Base-by-base conservation (phyloP, 2,797 vertebrate genomes). In the Peromyscus aztecus region DNA sequence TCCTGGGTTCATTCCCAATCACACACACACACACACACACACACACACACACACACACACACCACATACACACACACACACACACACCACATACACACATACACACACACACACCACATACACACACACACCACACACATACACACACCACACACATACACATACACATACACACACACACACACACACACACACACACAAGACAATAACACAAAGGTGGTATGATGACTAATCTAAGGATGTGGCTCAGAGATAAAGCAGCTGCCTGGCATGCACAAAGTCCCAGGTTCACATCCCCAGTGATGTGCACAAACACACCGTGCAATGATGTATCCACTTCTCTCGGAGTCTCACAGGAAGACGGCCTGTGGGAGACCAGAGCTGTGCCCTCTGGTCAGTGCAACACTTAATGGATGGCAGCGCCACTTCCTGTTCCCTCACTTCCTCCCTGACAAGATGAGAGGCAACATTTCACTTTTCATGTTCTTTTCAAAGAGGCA, bases 401-500 rank as follows among this genome's bases (percentile, higher is more conserved):
- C 34, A 37, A 9, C n/a, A 2, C 87, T 85, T 95, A 52, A 23
- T 73, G 57, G 52, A 73, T 1, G 2, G 14, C 17, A 29, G 0
- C 49, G 92, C 55, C n/a, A 40, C 40, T 69, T 80, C 34, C 40
- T 34, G 75, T 83, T 12, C 23, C 55, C 23, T 94, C 67, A 34
- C 40, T 52, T 90, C 87, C 63, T 94, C 37, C 71, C 77, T 85
- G 67, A 57, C 7, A 34, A 73, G 73, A 90, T 37, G 52, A 88
- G 11, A 7, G 23, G 19, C 19, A 86, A 46, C 27, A 6, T 31
- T 81, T 55, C 69, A 75, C 34, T 90, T 83, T 81, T n/a, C 67
- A 29, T 55, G 14, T 29, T 81, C 82, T 55, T 92, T 89, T 89
- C 77, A 52, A 84, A 95, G 80, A 92, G 8, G 23, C 27, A 83